These are phyloP conservation scores for Platycercus adscitus DNA, from an alignment of 2,113 vertebrate species.

Conservation along the genomic window DNA sequence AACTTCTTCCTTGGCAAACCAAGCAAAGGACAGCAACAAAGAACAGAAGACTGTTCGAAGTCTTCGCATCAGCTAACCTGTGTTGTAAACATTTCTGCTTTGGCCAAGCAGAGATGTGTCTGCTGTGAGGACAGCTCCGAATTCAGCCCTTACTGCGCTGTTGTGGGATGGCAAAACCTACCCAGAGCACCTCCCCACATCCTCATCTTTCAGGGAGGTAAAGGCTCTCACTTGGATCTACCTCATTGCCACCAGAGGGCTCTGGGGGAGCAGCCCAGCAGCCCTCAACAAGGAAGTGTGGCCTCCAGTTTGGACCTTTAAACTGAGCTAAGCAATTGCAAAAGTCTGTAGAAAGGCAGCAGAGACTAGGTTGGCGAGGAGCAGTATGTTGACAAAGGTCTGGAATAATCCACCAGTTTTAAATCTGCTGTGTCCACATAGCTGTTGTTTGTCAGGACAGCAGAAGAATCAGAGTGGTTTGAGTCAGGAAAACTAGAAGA, in stretches of 20 bases:
- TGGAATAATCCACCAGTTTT: neutral
- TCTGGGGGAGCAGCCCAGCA: neutral
- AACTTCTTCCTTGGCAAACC: neutral
- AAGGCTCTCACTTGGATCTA: neutral
- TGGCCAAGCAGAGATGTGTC: neutral
- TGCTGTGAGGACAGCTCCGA: neutral
- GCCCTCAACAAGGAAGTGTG: neutral
- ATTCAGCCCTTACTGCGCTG: neutral
- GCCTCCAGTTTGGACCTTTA: neutral
- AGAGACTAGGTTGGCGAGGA: neutral
- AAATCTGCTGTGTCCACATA: neutral
- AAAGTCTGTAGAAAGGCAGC: neutral
- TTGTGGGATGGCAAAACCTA: neutral
- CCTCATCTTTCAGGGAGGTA: neutral
- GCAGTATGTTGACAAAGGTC: neutral
- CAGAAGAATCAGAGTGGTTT: neutral
- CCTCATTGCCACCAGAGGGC: slow-evolving; percentile 46
- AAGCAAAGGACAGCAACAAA: neutral
- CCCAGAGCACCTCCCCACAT: neutral
- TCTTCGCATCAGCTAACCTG: neutral
- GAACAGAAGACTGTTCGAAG: neutral
- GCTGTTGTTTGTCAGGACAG: neutral
- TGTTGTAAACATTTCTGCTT: neutral
- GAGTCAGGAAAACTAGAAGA: neutral
- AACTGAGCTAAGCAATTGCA: neutral